Conservation (phyloP, 1,140 invertebrate genomes). For the Eurytemora carolleeae region DNA sequence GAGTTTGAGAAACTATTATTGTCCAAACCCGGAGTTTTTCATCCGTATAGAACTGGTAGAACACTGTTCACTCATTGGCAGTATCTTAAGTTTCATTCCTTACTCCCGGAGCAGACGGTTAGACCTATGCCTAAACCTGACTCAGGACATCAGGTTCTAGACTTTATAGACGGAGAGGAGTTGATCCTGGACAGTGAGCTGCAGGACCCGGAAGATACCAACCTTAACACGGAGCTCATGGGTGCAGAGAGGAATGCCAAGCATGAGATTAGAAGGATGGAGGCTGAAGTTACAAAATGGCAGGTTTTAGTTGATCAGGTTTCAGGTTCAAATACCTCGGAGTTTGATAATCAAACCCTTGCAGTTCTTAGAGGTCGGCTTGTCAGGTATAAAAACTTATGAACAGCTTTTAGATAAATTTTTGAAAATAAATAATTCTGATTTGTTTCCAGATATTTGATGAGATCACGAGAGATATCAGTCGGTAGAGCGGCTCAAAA, state of each 20-base stretch:
- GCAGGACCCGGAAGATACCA: conserved; percentile 52
- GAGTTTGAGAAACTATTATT: conserved; percentile 69
- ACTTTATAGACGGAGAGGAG: conserved; percentile 83
- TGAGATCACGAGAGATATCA: conserved; percentile 43
- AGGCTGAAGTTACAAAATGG: conserved; percentile 72
- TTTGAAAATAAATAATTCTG: too few species aligned
- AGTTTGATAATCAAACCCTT: conserved; percentile 75
- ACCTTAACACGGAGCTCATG: conserved; percentile 44
- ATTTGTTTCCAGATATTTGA: conserved; percentile 16
- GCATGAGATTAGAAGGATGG: conserved; percentile 63
- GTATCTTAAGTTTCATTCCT: conserved; percentile 73
- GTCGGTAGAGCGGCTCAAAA: conserved; percentile 73
- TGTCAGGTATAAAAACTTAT: conserved; percentile 83
- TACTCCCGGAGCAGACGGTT: conserved; percentile 65
- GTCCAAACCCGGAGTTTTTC: conserved; percentile 61
- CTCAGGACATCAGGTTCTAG: conserved; percentile 38
- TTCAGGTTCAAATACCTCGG: conserved; percentile 47
- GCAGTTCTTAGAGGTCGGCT: conserved; percentile 76
- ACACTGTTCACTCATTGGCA: conserved; percentile 71
- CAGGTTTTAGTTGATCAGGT: conserved; percentile 82
- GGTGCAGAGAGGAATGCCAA: conserved; percentile 36
- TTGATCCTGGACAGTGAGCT: conserved; percentile 62
- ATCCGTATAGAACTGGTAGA: conserved; percentile 64
- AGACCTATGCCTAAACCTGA: conserved; percentile 15
- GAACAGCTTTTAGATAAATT: conserved; percentile 48